Percentiles rank a stretch among this genome's conserved stretches.
phyloP scores from a whole-genome alignment of 2,888 invertebrate species.

The Sturmia bella region DNA sequence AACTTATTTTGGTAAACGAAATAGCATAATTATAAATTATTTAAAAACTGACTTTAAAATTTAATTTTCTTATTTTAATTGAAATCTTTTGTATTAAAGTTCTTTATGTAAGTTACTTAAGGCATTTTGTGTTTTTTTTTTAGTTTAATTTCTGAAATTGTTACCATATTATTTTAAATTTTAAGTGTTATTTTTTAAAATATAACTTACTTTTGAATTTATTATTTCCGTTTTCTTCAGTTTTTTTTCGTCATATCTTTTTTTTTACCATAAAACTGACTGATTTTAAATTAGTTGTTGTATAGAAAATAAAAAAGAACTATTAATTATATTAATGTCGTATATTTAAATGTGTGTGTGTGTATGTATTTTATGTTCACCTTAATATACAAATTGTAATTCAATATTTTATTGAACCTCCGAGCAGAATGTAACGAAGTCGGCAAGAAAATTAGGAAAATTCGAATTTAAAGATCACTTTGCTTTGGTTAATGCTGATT shows the following conservation, averaged over 20 bases:
- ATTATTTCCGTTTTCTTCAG: slow-evolving; percentile 11
- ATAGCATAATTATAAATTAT: slow-evolving; percentile 53
- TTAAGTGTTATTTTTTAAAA: slow-evolving; percentile 63
- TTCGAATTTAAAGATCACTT: no score
- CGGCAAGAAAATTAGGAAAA: no score
- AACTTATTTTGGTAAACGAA: slow-evolving; percentile 27
- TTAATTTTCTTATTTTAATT: slow-evolving; percentile 15
- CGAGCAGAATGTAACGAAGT: no score
- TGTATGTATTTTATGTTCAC: slow-evolving; percentile 7
- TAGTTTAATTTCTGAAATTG: slow-evolving; percentile 51
- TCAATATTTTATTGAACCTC: no score
- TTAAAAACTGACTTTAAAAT: slow-evolving; percentile 34
- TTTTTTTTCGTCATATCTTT: slow-evolving; percentile 24
- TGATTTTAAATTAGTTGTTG: slow-evolving; percentile 69
- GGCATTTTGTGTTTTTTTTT: not conserved
- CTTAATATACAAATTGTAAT: not conserved
- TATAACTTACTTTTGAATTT: slow-evolving; percentile 41
- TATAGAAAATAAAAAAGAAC: slow-evolving; percentile 54
- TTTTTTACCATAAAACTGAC: slow-evolving; percentile 62
- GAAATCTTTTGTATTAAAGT: slow-evolving; percentile 32
- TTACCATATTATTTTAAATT: slow-evolving; percentile 49
- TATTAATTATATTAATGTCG: slow-evolving; percentile 36
- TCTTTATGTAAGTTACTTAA: slow-evolving; percentile 14
- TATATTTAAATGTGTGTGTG: slow-evolving; percentile 3
- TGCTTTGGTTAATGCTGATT: no score